phyloP scores from a whole-genome alignment of 1,140 invertebrate genomes.

The Drosophila pachea region DNA sequence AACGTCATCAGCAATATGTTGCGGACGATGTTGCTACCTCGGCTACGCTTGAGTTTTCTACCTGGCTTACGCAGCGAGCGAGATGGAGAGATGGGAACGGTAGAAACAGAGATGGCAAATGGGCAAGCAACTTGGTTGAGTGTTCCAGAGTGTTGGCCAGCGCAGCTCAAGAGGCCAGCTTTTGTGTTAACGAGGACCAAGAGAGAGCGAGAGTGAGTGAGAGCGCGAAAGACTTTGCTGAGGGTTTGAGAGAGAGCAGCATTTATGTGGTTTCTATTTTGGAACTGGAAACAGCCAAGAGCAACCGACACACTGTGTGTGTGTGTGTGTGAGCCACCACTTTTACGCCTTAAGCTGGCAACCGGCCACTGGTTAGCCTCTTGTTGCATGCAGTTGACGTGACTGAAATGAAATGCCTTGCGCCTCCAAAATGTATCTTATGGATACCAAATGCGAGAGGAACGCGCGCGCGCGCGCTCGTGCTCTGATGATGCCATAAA shows the following conservation, averaged over 20 bases:
- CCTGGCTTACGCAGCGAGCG: conserved; percentile 76
- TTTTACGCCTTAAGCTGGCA: conserved; percentile 61
- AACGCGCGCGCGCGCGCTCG: conserved; percentile 40
- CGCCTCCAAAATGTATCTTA: conserved; percentile 60
- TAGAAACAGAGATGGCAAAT: conserved; percentile 35
- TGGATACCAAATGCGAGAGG: conserved; percentile 71
- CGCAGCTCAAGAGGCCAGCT: conserved; percentile 67
- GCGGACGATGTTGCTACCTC: conserved; percentile 70
- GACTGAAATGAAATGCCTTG: conserved; percentile 64
- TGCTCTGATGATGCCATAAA: background rate
- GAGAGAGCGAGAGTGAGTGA: conserved; percentile 15
- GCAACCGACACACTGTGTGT: conserved; percentile 23
- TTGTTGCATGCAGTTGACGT: conserved; percentile 53
- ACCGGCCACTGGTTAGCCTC: conserved; percentile 33
- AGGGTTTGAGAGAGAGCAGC: conserved; percentile 8
- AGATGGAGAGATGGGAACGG: conserved; percentile 27
- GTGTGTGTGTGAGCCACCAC: conserved; percentile 55
- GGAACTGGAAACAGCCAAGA: conserved; percentile 65
- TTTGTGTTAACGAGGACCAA: conserved; percentile 76
- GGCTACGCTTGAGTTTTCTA: conserved; percentile 74
- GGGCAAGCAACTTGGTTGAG: conserved; percentile 38
- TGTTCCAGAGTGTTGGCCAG: conserved; percentile 40
- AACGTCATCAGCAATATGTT: conserved; percentile 71
- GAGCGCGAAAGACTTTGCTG: background rate
- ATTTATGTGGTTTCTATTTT: conserved; percentile 41